Percentiles rank a stretch among this genome's conserved stretches.
Conservation (phyloP, 2,113 vertebrate species). For the Psettodes erumei region DNA sequence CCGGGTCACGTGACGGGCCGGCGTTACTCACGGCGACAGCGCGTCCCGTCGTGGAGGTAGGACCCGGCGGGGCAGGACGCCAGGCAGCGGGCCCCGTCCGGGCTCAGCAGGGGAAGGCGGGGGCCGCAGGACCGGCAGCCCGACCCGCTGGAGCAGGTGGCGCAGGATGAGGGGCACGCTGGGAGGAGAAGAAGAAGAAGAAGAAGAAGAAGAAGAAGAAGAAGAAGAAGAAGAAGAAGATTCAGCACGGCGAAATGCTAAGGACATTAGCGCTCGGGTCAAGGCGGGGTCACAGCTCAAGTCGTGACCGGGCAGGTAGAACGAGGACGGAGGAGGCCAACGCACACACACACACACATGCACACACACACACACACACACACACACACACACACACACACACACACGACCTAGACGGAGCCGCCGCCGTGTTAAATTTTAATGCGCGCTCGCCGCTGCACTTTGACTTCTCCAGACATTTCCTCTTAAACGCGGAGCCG, state of each 20-base stretch:
- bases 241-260: slow-evolving; percentile 14
- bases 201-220: too few relatives aligned
- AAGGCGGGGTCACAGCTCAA: slow-evolving; percentile 6
- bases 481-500: neutral
- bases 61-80: slow-evolving; percentile 61
- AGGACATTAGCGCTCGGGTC: slow-evolving; percentile 11
- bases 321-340: neutral
- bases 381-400: neutral
- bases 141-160: slow-evolving; percentile 55
- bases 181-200: neutral
- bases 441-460: neutral
- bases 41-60: slow-evolving; percentile 56
- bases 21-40: slow-evolving; percentile 67
- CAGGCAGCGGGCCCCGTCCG: slow-evolving; percentile 54
- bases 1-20: neutral
- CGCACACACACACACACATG: neutral
- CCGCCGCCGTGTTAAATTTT: neutral
- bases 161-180: slow-evolving; percentile 71
- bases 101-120: slow-evolving; percentile 62
- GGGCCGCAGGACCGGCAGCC: slow-evolving; percentile 62
- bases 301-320: neutral
- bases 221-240: neutral
- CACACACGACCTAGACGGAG: neutral
- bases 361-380: neutral
- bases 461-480: neutral